A percentile compares a stretch with the other conserved stretches of the same genome.
Conservation (phyloP, 2,888 invertebrate genomes). For the Patella caerulea region DNA sequence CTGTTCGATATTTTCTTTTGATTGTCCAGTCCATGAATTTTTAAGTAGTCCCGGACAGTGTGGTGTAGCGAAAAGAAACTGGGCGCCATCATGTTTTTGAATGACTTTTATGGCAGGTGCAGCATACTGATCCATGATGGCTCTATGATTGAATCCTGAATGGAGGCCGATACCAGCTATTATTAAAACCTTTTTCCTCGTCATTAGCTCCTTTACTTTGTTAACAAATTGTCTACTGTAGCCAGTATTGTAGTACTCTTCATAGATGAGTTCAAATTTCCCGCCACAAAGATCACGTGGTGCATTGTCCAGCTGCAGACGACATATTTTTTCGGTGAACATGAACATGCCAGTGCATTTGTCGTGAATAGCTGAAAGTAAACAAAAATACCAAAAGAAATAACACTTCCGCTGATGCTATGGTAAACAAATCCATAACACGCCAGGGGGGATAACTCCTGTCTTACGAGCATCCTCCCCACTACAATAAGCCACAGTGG, state of each 20-base stretch:
- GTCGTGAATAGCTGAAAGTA: slow-evolving; percentile 12
- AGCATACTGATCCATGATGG: slow-evolving; percentile 13
- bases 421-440: no score
- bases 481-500: no score
- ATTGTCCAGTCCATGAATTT: neutral
- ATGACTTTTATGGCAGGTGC: slow-evolving; percentile 11
- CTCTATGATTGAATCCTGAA: slow-evolving; percentile 21
- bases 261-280: slow-evolving; percentile 18
- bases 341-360: slow-evolving; percentile 26
- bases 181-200: slow-evolving; percentile 19
- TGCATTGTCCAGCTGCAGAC: slow-evolving; percentile 13
- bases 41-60: neutral
- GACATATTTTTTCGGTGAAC: slow-evolving; percentile 30
- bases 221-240: slow-evolving; percentile 6
- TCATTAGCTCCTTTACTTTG: slow-evolving; percentile 16
- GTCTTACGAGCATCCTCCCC: no score
- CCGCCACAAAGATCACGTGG: slow-evolving; percentile 14
- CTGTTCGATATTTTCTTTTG: neutral
- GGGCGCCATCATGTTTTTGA: neutral
- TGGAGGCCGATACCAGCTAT: slow-evolving; percentile 34
- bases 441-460: no score
- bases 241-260: slow-evolving; percentile 14
- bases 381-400: neutral
- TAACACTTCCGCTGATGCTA: no score
- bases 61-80: neutral